Conservation (phyloP, 2,888 invertebrate species). For the Diaperis boleti region DNA sequence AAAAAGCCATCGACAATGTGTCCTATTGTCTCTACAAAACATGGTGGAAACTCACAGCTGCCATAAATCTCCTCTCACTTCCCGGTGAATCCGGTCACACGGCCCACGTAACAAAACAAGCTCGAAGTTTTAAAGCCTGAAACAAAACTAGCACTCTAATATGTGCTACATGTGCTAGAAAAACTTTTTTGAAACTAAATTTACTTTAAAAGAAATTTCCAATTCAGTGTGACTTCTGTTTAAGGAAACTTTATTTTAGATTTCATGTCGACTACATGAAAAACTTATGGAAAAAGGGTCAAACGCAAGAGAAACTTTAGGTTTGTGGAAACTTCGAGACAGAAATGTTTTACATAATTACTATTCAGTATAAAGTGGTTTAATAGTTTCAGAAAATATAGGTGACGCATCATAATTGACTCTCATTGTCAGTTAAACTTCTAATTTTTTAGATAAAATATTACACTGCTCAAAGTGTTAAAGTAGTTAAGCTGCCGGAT, state of each 20-base stretch:
- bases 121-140: slow-evolving; percentile 28
- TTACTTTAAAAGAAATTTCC: slow-evolving; percentile 18
- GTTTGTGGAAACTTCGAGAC: no score
- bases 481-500: no score
- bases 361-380: no score
- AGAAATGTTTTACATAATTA: no score
- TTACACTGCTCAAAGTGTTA: no score
- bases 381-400: no score
- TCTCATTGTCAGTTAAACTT: no score
- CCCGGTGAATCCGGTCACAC: slow-evolving; percentile 36
- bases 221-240: slow-evolving; percentile 7
- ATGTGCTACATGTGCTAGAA: slow-evolving; percentile 20
- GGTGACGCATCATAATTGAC: no score
- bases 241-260: slow-evolving; percentile 15
- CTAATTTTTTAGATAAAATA: no score
- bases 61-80: slow-evolving; percentile 37
- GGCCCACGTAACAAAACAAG: slow-evolving; percentile 28
- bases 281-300: slow-evolving; percentile 22
- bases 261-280: slow-evolving; percentile 12
- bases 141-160: slow-evolving; percentile 23
- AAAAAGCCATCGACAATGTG: slow-evolving; percentile 29
- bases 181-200: slow-evolving; percentile 16
- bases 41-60: slow-evolving; percentile 37
- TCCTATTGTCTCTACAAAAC: slow-evolving; percentile 20
- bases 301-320: slow-evolving; percentile 14